phyloP scores from a whole-genome alignment of 2,888 invertebrate species.

The Athrips mouffetella region DNA sequence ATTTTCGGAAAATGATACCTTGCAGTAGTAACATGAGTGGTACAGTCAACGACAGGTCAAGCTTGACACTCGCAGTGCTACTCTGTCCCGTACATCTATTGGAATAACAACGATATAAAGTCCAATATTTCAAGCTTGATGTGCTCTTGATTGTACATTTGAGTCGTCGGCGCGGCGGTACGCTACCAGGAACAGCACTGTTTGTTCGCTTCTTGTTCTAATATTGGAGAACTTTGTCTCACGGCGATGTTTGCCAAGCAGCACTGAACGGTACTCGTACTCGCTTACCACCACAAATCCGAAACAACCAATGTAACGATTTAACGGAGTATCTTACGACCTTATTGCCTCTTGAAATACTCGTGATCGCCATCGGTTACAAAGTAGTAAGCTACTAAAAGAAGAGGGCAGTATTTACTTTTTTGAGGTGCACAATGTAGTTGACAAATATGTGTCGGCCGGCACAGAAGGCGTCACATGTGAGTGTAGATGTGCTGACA shows the following conservation, averaged over 20 bases:
- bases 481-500: constrained; percentile 3
- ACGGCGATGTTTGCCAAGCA: constrained; percentile 32
- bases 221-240: constrained; percentile 34
- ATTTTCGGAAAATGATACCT: too few relatives aligned
- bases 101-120: too few relatives aligned
- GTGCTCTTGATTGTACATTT: too few relatives aligned
- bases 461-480: constrained; percentile 14
- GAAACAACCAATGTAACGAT: neutral
- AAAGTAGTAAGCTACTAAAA: neutral
- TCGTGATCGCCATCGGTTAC: neutral
- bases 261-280: neutral
- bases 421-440: constrained; percentile 11
- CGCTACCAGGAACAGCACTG: constrained; percentile 30
- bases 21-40: too few relatives aligned
- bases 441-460: constrained; percentile 7
- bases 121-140: too few relatives aligned
- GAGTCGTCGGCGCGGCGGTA: neutral
- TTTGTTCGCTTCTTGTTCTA: constrained; percentile 39
- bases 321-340: neutral
- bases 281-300: neutral
- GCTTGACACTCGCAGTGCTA: too few relatives aligned
- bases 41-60: neutral
- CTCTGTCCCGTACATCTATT: too few relatives aligned
- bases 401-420: neutral
- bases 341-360: neutral